Base-by-base conservation (phyloP, 2,113 vertebrate species). In the Lathamus discolor region DNA sequence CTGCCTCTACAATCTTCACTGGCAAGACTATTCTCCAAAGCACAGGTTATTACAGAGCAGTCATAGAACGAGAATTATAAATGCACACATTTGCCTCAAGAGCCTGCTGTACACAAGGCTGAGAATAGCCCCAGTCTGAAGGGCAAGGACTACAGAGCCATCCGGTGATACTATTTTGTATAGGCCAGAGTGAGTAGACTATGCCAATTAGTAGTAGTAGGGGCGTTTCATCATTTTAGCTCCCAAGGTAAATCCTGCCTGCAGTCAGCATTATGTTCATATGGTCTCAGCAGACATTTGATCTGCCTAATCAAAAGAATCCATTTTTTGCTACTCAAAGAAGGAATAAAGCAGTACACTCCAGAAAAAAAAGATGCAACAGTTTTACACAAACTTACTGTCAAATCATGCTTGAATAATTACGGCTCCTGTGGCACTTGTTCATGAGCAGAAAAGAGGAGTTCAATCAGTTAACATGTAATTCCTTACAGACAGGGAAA, bases 241-340 rank as follows among this genome's bases (percentile, higher is more conserved):
- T 83, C 75, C 39, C 49, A 49, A 80, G 67, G 86, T 93, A 92
- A 95, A 95, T 55, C 75, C 79, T 90, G 90, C 90, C 92, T 88
- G 86, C 85, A 90, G 90, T 90, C 63, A 88, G 63, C 41, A 77
- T 88, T 92, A 83, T 52, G 54, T 88, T 96, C 92, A 62, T 90
- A 52, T 19, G 49, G 69, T 75, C 78, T 94, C 90, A 64, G 86
- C 79, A 95, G 90, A 92, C 79, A 67, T 93, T 77, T 92, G 83
- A 93, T 94, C 83, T 90, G 67, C 44, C 78, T 96, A 76, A 92
- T 94, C 83, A 95, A 92, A 93, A 90, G 79, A 83, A 94, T 83
- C 83, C 49, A 80, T 70, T 88, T 88, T 86, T 83, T 88, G 79
- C 63, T 62, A 74, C 31, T 68, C 64, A 77, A 93, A 93, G 68